Conservation (phyloP, 1,140 invertebrate genomes). For the Drosophila hydei region DNA sequence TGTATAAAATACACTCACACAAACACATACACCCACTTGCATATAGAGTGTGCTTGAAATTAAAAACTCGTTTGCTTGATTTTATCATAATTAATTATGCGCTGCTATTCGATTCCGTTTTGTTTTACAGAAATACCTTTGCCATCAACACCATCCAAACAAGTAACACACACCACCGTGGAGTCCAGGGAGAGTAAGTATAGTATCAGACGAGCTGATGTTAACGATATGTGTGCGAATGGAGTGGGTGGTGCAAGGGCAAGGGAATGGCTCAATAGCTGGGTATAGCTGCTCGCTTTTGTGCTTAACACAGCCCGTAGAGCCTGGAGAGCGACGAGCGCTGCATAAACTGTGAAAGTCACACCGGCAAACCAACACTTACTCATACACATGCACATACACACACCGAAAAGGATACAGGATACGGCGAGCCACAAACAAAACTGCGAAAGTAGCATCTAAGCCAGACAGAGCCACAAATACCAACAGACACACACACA, state of each 20-base stretch:
- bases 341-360: conserved; percentile 74
- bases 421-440: conserved; percentile 80
- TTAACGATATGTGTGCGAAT: conserved; percentile 16
- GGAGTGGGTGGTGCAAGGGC: neutral
- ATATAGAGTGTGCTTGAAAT: conserved; percentile 50
- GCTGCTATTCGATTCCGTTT: conserved; percentile 69
- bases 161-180: conserved; percentile 81
- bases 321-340: conserved; percentile 24
- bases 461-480: conserved; percentile 76
- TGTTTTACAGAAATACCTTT: conserved; percentile 82
- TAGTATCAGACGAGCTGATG: conserved; percentile 61
- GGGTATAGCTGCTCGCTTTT: conserved; percentile 51
- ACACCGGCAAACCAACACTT: conserved; percentile 64
- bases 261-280: neutral
- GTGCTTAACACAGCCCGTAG: conserved; percentile 66
- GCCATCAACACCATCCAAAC: conserved; percentile 83
- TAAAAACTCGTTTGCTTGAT: conserved; percentile 66
- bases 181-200: conserved; percentile 84
- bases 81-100: conserved; percentile 73
- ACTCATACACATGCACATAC: conserved; percentile 15
- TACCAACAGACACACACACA: conserved; percentile 28
- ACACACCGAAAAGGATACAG: conserved; percentile 52
- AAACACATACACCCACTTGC: neutral
- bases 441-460: conserved; percentile 81
- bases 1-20: neutral